Evolutionary conservation across 2,113 vertebrate species (phyloP).

Genomic region (Excalfactoria chinensis): DNA sequence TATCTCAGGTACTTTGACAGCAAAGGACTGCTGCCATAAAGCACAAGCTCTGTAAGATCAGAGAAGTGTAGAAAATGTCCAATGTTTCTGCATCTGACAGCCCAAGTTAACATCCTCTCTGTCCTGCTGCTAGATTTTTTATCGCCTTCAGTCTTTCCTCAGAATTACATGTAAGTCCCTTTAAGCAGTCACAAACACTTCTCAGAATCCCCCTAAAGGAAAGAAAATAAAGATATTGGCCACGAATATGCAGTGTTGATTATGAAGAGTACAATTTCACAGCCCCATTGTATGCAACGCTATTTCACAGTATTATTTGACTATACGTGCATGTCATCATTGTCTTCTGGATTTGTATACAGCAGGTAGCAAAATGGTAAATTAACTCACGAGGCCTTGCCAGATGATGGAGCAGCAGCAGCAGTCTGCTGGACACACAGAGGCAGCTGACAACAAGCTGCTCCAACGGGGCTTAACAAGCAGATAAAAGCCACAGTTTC

Average conservation of each 20-base stretch:
- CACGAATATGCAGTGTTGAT: neutral
- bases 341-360: neutral
- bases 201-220: neutral
- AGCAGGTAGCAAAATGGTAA: neutral
- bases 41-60: neutral
- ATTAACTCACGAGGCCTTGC: neutral
- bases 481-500: neutral
- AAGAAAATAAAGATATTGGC: neutral
- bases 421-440: neutral
- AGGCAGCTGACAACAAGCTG: neutral
- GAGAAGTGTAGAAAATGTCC: neutral
- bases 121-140: neutral
- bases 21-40: neutral
- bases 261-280: neutral
- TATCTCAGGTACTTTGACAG: neutral
- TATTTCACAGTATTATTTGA: neutral
- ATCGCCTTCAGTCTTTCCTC: neutral
- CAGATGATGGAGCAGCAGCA: neutral
- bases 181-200: neutral
- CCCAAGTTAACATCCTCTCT: neutral
- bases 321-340: accelerated
- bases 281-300: neutral
- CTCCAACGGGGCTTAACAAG: neutral
- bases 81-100: neutral
- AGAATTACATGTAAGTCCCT: neutral